These are phyloP conservation scores for Platorchestia sp. DNA, from an alignment of 1,140 invertebrate species.

Conservation along the genomic window DNA sequence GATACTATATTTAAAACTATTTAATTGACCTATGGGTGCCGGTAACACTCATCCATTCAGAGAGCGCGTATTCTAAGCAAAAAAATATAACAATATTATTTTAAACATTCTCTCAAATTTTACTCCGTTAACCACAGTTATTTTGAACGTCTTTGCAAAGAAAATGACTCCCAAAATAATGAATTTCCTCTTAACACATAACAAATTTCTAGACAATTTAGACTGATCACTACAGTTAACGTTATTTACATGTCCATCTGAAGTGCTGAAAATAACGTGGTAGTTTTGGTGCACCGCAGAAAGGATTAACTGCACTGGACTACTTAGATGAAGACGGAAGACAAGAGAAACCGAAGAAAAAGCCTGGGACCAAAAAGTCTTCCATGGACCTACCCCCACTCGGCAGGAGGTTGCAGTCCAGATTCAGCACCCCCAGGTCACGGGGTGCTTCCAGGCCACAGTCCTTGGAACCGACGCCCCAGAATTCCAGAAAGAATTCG, in stretches of 20 bases:
- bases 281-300: slow-evolving; percentile 57
- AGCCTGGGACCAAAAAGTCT: background rate
- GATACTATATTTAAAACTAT: background rate
- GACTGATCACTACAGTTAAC: background rate
- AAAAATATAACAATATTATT: background rate
- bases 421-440: background rate
- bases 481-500: slow-evolving; percentile 27
- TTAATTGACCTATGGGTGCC: no score
- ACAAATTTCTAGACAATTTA: background rate
- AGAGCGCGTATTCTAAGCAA: background rate
- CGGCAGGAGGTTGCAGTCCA: slow-evolving; percentile 15
- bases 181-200: no score
- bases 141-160: no score
- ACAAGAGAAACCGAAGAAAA: slow-evolving; percentile 12
- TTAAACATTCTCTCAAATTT: background rate
- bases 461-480: slow-evolving; percentile 15
- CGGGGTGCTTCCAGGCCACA: slow-evolving; percentile 34
- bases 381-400: background rate
- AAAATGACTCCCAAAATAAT: no score
- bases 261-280: background rate
- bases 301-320: slow-evolving; percentile 58
- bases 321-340: slow-evolving; percentile 50
- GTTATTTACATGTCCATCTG: background rate
- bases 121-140: background rate
- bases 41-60: no score